phyloP scores from a whole-genome alignment of 2,888 invertebrate species.

The Acrobasis repandana region DNA sequence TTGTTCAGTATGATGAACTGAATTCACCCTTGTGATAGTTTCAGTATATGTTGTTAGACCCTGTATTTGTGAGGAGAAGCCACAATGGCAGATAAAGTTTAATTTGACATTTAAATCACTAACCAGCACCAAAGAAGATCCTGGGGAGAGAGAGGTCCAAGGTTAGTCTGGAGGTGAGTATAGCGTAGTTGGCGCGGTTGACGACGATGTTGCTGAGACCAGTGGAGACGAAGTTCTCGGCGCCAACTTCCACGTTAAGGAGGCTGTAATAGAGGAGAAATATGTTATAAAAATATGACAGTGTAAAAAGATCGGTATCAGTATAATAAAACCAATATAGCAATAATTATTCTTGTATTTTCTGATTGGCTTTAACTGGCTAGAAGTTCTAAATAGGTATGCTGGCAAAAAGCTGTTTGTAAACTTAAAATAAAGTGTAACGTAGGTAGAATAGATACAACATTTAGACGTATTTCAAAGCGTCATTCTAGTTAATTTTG shows the following conservation, averaged over 20 bases:
- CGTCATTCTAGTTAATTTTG: background rate
- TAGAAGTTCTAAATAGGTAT: too few species aligned
- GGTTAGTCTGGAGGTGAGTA: constrained; percentile 43
- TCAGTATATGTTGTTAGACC: too few species aligned
- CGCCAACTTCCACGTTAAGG: constrained; percentile 35
- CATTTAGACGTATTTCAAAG: too few species aligned
- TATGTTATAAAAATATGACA: constrained; percentile 3
- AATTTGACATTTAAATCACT: constrained; percentile 30
- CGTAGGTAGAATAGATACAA: too few species aligned
- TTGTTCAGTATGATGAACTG: too few species aligned
- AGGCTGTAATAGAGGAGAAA: constrained; percentile 42
- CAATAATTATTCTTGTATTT: too few species aligned
- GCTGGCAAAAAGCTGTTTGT: too few species aligned
- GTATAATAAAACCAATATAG: too few species aligned
- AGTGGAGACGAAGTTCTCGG: constrained; percentile 38
- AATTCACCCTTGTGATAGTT: too few species aligned
- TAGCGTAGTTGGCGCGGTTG: constrained; percentile 43
- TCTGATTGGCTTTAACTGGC: too few species aligned
- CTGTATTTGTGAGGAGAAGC: too few species aligned
- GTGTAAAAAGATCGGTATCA: background rate
- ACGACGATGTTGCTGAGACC: constrained; percentile 63
- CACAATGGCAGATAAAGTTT: background rate
- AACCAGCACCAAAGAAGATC: constrained; percentile 45
- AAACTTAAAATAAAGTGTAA: too few species aligned
- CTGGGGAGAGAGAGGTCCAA: constrained; percentile 53